Conservation (phyloP, 2,113 vertebrate genomes). For the Urocolius indicus region DNA sequence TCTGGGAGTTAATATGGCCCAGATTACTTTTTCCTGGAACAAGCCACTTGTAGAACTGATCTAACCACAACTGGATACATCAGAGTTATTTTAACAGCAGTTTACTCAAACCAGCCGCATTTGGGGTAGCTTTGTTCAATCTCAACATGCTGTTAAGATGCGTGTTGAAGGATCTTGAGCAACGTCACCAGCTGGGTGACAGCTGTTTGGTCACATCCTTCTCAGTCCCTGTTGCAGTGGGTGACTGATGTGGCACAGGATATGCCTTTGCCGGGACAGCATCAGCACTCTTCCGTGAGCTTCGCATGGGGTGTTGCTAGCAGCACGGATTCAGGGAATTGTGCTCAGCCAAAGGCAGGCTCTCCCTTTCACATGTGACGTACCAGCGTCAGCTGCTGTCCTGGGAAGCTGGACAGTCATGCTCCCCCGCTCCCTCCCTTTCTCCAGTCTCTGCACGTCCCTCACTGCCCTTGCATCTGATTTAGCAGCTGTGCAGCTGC, state of each 20-base stretch:
- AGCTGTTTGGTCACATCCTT: slow-evolving; percentile 5
- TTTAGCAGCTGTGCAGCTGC: slow-evolving; percentile 20
- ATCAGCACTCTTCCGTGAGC: not conserved
- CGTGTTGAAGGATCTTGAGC: not conserved
- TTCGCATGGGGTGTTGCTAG: not conserved
- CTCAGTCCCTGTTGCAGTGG: not conserved
- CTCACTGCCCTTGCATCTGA: not conserved
- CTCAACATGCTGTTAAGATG: not conserved
- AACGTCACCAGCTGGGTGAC: not conserved
- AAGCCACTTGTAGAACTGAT: not conserved
- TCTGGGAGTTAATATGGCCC: not conserved
- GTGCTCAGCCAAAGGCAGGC: not conserved
- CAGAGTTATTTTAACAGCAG: not conserved
- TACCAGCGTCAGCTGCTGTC: not conserved
- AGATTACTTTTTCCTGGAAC: slow-evolving; percentile 2
- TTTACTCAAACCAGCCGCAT: not conserved
- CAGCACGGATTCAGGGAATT: not conserved
- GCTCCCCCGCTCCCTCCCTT: not conserved
- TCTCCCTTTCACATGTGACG: not conserved
- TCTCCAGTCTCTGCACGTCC: not conserved
- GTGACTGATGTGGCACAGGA: not conserved
- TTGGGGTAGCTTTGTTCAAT: not conserved
- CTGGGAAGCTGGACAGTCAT: rapidly evolving
- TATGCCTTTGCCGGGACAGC: not conserved
- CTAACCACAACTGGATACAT: not conserved